Evolutionary conservation across 2,113 vertebrate species (phyloP).

Genomic region (Nanger granti): DNA sequence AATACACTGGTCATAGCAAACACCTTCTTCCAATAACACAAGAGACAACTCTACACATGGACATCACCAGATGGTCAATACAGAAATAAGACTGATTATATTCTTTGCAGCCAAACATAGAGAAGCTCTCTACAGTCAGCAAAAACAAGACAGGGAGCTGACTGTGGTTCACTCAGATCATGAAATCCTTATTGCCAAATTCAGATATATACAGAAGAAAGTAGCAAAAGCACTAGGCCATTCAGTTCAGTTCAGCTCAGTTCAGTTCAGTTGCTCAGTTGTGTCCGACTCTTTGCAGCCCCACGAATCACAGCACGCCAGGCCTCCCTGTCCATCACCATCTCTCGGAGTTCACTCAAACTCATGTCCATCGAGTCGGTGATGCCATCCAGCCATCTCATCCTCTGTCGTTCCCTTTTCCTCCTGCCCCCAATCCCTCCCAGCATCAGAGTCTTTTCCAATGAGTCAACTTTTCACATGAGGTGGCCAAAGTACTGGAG

Average conservation of each 20-base stretch:
- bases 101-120: not conserved
- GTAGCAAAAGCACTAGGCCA: not conserved
- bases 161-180: not conserved
- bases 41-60: not conserved
- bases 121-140: not conserved
- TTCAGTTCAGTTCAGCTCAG: not conserved
- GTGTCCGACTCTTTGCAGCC: no score
- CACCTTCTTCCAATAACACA: not conserved
- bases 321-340: no score
- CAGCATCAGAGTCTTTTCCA: no score
- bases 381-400: no score
- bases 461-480: no score
- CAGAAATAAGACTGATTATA: not conserved
- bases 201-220: not conserved
- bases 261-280: no score
- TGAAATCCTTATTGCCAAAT: not conserved
- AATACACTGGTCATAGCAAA: not conserved
- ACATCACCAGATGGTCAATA: not conserved
- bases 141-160: accelerated
- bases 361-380: no score
- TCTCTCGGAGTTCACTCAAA: no score
- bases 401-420: no score
- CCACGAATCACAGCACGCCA: no score
- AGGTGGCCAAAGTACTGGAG: no score
- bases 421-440: no score